These are phyloP conservation scores for Notamacropus eugenii DNA, from an alignment of 2,797 vertebrate species.

Conservation along the genomic window DNA sequence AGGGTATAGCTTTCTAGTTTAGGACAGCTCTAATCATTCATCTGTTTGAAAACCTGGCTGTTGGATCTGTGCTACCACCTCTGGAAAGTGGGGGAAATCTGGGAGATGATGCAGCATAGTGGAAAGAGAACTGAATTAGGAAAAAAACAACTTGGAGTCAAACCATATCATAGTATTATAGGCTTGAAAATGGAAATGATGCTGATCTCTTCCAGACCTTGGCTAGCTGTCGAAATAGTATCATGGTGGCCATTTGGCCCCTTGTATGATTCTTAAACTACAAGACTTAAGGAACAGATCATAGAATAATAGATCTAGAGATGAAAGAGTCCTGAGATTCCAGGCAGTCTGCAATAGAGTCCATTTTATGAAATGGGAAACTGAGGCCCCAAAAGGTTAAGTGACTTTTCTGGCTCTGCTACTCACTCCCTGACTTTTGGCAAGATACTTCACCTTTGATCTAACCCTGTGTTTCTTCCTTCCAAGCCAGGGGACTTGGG, in stretches of 20 bases:
- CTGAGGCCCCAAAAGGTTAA: neutral
- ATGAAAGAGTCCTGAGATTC: neutral
- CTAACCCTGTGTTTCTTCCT: neutral
- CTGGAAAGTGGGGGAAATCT: neutral
- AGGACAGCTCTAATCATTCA: neutral
- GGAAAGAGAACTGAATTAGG: neutral
- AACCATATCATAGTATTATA: neutral
- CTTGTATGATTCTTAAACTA: neutral
- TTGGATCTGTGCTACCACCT: neutral
- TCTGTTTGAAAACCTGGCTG: neutral
- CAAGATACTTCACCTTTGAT: neutral
- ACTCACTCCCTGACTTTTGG: too few relatives aligned
- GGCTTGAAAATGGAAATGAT: neutral
- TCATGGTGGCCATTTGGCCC: neutral
- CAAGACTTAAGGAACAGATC: neutral
- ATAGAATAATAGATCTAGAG: neutral
- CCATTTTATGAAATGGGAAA: neutral
- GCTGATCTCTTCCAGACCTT: neutral
- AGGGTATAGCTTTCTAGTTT: neutral
- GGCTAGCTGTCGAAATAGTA: neutral
- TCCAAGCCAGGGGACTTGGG: neutral
- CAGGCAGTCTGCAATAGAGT: neutral
- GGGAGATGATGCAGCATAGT: neutral
- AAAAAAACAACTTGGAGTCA: neutral
- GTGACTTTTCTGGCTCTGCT: neutral